Evolutionary conservation across 2,797 vertebrate species (phyloP).

Genomic region (Siniperca scherzeri): DNA sequence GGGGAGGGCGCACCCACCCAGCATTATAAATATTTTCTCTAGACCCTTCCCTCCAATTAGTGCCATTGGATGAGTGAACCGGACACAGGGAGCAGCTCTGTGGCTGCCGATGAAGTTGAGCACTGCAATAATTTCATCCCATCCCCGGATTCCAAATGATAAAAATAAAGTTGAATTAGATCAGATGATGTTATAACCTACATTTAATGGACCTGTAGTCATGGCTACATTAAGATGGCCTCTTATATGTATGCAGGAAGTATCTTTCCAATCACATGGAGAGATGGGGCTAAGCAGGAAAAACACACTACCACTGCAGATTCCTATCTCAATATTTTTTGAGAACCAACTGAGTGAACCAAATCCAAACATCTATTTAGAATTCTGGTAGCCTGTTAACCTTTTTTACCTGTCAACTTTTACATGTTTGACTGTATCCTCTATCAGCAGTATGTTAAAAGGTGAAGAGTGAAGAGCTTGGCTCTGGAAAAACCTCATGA

Average conservation of each 20-base stretch:
- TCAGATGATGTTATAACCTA: too few relatives aligned
- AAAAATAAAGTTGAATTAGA: background rate
- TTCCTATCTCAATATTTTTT: background rate
- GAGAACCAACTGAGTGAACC: background rate
- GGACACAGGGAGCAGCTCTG: too few relatives aligned
- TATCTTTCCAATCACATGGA: background rate
- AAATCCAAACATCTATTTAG: background rate
- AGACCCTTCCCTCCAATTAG: too few relatives aligned
- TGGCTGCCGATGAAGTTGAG: too few relatives aligned
- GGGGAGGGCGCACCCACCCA: too few relatives aligned
- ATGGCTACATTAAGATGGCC: constrained; percentile 16
- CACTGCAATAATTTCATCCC: background rate
- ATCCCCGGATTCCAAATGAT: background rate
- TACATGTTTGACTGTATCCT: background rate
- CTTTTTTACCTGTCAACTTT: background rate
- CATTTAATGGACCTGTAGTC: constrained; percentile 28
- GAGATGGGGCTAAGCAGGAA: background rate
- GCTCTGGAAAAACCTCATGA: background rate
- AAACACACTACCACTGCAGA: background rate
- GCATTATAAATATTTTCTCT: background rate
- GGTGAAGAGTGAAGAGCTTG: background rate
- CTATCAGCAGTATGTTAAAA: background rate
- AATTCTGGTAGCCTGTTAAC: background rate
- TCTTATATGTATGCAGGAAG: background rate
- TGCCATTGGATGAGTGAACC: too few relatives aligned